These are phyloP conservation scores for Agrilus planipennis DNA, from an alignment of 1,140 invertebrate genomes.

Conservation along the genomic window DNA sequence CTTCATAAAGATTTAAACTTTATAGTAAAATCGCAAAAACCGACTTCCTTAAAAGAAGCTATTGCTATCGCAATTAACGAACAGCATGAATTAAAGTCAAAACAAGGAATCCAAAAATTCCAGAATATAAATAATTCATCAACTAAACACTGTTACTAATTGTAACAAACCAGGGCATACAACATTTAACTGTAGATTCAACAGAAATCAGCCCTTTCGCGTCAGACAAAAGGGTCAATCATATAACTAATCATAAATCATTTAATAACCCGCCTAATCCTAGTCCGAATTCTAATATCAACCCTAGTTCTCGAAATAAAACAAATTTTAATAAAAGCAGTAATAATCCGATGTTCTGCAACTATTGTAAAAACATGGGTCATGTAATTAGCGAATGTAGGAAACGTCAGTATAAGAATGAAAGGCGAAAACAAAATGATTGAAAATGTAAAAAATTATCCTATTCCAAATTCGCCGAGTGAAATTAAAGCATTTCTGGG, in stretches of 20 bases:
- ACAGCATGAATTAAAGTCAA: constrained; percentile 3
- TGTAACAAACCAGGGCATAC: constrained; percentile 5
- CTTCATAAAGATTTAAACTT: constrained; percentile 9
- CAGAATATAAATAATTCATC: constrained; percentile 4
- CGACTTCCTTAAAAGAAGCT: constrained; percentile 2
- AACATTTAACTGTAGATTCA: constrained; percentile 9
- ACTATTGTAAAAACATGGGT: constrained; percentile 15
- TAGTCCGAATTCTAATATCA: too few relatives aligned
- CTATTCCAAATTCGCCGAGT: neutral
- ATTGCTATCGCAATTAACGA: constrained; percentile 3
- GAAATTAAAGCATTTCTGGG: constrained; percentile 3
- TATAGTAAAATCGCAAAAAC: constrained; percentile 8
- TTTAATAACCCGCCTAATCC: too few relatives aligned
- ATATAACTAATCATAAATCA: too few relatives aligned
- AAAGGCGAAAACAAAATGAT: neutral
- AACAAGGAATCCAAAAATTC: constrained; percentile 2
- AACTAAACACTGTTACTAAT: constrained; percentile 1
- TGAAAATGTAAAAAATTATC: neutral
- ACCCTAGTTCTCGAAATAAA: too few relatives aligned
- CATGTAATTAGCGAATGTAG: constrained; percentile 16
- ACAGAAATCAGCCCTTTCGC: constrained; percentile 2
- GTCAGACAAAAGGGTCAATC: too few relatives aligned
- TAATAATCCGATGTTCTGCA: constrained; percentile 10
- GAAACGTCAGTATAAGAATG: constrained; percentile 15
- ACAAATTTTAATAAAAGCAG: neutral